A percentile compares a stretch with the other conserved stretches of the same genome.
Conservation (phyloP, 2,113 vertebrate genomes). For the Recurvirostra avosetta region DNA sequence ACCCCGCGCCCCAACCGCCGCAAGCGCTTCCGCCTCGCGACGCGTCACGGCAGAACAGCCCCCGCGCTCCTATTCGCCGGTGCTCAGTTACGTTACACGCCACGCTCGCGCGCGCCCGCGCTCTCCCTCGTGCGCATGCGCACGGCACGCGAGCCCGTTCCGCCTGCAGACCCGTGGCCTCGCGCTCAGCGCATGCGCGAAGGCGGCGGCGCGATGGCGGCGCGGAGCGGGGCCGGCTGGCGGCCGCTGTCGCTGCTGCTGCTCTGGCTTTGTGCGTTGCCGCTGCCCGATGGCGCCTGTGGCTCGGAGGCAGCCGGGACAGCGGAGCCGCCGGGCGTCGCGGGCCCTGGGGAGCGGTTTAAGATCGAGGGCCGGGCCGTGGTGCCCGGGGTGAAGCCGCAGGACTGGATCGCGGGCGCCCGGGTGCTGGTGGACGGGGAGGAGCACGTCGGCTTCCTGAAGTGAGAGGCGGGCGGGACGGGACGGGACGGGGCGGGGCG, state of each 20-base stretch:
- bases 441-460: conserved; percentile 90
- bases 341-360: conserved; percentile 81
- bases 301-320: conserved; percentile 69
- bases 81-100: rapidly evolving
- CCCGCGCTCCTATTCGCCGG: neutral
- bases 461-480: conserved; percentile 70
- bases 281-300: conserved; percentile 40
- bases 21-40: neutral
- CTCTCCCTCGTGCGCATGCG: neutral
- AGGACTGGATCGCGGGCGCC: conserved; percentile 91
- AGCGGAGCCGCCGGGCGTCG: conserved; percentile 17
- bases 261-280: conserved; percentile 39
- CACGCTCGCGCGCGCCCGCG: too few relatives aligned
- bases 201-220: neutral
- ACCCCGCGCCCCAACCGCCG: too few relatives aligned
- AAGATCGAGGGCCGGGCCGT: conserved; percentile 92
- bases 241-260: neutral
- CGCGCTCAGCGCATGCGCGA: neutral
- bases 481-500: neutral
- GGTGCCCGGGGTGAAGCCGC: conserved; percentile 87
- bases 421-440: conserved; percentile 91
- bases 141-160: rapidly evolving
- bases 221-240: neutral
- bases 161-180: rapidly evolving
- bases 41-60: too few relatives aligned